Evolutionary conservation across 1,140 invertebrate species (phyloP), one percentile per base, ranked within the genome.

Genomic region (Gryllus bimaculatus): DNA sequence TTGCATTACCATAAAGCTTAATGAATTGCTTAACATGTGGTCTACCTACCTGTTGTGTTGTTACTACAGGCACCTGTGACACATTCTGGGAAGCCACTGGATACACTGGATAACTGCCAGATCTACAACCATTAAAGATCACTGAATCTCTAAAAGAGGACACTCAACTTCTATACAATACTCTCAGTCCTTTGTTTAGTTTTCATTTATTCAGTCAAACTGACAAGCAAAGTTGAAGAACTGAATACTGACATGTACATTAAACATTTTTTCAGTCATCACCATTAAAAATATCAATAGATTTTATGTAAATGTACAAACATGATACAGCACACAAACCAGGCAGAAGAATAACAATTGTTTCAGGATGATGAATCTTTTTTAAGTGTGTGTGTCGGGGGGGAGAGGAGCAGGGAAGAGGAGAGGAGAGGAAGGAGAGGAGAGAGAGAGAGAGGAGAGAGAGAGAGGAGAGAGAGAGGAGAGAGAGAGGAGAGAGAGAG

Each of bases 11-110:
- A 39, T 39, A 39, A 39, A 39, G 26, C 26, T 39, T 39, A 39
- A 39, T 39, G 26, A 39, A 39, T 39, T 39, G 26, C 5, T 39
- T 39, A 39, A 39, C 26, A 39, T 39, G 26, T 39, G 5, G 26
- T 39, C 1, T 39, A 39, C 13, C 48, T 77, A 79, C 79, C 79
- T 79, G 79, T 48, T 79, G 79, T 6, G 75, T 77, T 21, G 79
- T 77, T 8, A 79, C 79, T 6, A 79, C 79, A 73, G 79, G 79
- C 47, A 79, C 79, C 26, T 79, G 79, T 76, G 79, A 77, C 10
- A 66, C 54, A 79, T 74, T 77, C 54, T 74, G 79, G 13, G 79
- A 79, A n/a, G 75, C 79, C 8, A 79, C 79, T 54, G 76, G 79
- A 74, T 79, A 79, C 54, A 79, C 79, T 47, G 77, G 77, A 47